phyloP scores from a whole-genome alignment of 1,140 invertebrate genomes.

The Elymnias hypermnestra region DNA sequence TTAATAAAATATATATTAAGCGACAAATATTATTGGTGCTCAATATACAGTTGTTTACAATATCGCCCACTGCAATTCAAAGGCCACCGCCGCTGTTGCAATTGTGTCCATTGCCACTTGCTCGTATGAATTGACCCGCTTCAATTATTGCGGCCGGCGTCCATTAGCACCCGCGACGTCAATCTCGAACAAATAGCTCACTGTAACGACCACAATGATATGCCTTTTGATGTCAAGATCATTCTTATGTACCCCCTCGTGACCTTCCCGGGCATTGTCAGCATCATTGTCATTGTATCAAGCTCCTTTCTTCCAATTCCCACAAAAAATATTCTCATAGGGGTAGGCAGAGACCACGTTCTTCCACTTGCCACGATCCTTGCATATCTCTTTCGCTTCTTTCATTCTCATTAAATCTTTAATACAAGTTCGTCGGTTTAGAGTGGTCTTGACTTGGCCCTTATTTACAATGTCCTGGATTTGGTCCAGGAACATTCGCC shows the following conservation, averaged over 20 bases:
- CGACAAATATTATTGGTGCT: slow-evolving; percentile 2
- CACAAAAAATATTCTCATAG: too few relatives aligned
- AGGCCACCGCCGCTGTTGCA: slow-evolving; percentile 8
- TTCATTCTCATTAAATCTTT: too few relatives aligned
- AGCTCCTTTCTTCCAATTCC: too few relatives aligned
- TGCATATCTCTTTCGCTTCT: too few relatives aligned
- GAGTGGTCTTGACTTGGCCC: too few relatives aligned
- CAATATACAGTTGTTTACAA: neutral
- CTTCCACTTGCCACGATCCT: too few relatives aligned
- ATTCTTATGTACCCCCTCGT: neutral
- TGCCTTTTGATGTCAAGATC: neutral
- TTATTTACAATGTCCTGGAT: too few relatives aligned
- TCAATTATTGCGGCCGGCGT: slow-evolving; percentile 20
- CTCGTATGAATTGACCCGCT: slow-evolving; percentile 16
- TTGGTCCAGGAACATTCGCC: too few relatives aligned
- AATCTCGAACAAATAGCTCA: slow-evolving; percentile 10
- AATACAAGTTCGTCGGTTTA: too few relatives aligned
- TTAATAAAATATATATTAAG: neutral
- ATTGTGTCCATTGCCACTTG: slow-evolving; percentile 16
- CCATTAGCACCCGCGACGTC: slow-evolving; percentile 18
- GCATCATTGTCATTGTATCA: too few relatives aligned
- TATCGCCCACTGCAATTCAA: slow-evolving; percentile 4
- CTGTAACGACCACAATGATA: neutral
- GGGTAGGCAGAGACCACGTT: too few relatives aligned
- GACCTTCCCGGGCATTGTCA: too few relatives aligned